Evolutionary conservation across 2,797 vertebrate species (phyloP).

Genomic region (Carduelis carduelis): DNA sequence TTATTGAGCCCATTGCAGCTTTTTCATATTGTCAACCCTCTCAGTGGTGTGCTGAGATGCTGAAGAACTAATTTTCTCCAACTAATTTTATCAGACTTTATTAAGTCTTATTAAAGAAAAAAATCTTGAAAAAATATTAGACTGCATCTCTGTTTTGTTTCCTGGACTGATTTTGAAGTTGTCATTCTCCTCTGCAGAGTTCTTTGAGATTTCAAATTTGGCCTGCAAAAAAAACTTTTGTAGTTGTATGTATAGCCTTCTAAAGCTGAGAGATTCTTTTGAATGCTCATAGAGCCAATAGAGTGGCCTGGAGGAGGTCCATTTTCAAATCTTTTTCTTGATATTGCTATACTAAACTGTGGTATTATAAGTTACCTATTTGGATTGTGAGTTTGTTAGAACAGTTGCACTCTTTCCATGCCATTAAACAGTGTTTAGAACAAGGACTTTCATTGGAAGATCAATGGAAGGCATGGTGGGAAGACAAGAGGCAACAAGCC

Average conservation of each 20-base stretch:
- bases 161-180: neutral
- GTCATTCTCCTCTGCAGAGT: neutral
- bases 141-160: neutral
- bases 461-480: neutral
- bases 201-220: neutral
- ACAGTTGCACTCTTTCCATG: neutral
- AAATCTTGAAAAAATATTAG: neutral
- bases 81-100: neutral
- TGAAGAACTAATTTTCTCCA: neutral
- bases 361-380: neutral
- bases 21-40: neutral
- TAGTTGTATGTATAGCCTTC: neutral
- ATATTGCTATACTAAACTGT: neutral
- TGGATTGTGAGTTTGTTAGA: neutral
- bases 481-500: neutral
- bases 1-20: neutral
- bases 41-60: neutral
- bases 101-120: neutral
- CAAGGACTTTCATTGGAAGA: neutral
- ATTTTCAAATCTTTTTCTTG: neutral
- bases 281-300: neutral
- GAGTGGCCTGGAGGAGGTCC: fast-evolving
- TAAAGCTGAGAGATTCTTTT: neutral
- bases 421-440: neutral
- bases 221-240: neutral